Evolutionary conservation across 2,888 invertebrate genomes (phyloP), one percentile per base, ranked within the genome.

Genomic region (Xiphydria camelus): DNA sequence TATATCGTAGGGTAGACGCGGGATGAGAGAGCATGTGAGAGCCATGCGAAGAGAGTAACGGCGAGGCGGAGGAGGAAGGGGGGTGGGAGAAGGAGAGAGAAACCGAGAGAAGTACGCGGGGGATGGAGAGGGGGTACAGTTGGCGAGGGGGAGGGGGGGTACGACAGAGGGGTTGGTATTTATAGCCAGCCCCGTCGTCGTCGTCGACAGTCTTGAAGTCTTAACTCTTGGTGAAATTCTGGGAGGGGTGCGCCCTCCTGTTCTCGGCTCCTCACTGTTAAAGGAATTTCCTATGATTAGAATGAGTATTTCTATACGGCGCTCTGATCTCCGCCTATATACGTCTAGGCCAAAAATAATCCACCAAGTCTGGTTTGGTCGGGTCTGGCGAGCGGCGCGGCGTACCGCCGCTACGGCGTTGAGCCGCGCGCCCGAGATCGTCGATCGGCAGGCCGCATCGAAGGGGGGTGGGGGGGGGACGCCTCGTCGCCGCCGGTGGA

Each of bases 211-310:
- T 57, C 55, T 12, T 29, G 14, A 29, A n/a, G 29, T 29, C 35
- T 58, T 60, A 50, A 61, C 47, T 59, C 52, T 55, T 51, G 57
- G 53, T 61, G 54, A 61, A 62, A 61, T 59, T 62, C 57, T 55
- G 45, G 48, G 49, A 43, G 48, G 59, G 55, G 55, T 42, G 51
- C 55, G 48, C 36, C 53, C 57, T 49, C 51, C 49, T 41, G 40
- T 52, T 35, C 46, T 44, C 45, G 33, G 26, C 35, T 43, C 55
- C 47, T 41, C 51, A 57, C 66, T 62, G 60, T 66, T 64, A 58
- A 64, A 67, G 68, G 68, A 68, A 68, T 68, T 68, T 67, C 67
- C 72, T 72, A 72, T 72, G 68, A 72, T 72, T 72, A 72, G 72
- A 72, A 70, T 65, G 66, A 66, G 69, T 70, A 70, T 70, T 72